Conservation (phyloP, 1,140 invertebrate genomes). For the Coboldia fuscipes region DNA sequence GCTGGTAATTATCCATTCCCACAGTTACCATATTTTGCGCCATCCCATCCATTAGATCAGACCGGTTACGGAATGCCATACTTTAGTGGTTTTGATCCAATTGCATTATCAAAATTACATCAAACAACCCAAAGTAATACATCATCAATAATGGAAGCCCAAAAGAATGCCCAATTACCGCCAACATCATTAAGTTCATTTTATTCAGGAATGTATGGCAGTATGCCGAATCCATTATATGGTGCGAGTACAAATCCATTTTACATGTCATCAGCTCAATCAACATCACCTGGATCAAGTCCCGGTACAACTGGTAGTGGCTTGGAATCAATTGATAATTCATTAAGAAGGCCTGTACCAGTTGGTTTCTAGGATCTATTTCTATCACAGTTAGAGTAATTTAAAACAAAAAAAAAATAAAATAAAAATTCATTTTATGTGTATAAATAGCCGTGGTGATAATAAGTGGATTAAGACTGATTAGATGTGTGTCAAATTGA, state of each 20-base stretch:
- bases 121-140: conserved; percentile 13
- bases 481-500: too few relatives aligned
- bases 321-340: conserved; percentile 17
- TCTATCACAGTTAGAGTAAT: too few relatives aligned
- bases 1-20: conserved; percentile 26
- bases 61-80: conserved; percentile 31
- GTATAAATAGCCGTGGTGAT: too few relatives aligned
- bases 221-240: conserved; percentile 18
- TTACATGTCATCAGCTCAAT: conserved; percentile 19
- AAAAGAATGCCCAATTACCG: conserved; percentile 21
- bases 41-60: conserved; percentile 25
- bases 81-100: conserved; percentile 38
- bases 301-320: conserved; percentile 18
- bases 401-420: too few relatives aligned
- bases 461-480: too few relatives aligned
- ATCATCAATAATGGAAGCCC: conserved; percentile 12
- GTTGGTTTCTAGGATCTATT: conserved; percentile 25
- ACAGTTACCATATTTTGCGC: conserved; percentile 33
- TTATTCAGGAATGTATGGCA: conserved; percentile 34
- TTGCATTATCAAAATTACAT: conserved; percentile 31
- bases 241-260: conserved; percentile 20
- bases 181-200: conserved; percentile 33
- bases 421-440: too few relatives aligned
- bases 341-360: conserved; percentile 29
- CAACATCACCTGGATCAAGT: conserved; percentile 24